phyloP scores from a whole-genome alignment of 2,888 invertebrate species.

The Lasioglossum pauxillum region DNA sequence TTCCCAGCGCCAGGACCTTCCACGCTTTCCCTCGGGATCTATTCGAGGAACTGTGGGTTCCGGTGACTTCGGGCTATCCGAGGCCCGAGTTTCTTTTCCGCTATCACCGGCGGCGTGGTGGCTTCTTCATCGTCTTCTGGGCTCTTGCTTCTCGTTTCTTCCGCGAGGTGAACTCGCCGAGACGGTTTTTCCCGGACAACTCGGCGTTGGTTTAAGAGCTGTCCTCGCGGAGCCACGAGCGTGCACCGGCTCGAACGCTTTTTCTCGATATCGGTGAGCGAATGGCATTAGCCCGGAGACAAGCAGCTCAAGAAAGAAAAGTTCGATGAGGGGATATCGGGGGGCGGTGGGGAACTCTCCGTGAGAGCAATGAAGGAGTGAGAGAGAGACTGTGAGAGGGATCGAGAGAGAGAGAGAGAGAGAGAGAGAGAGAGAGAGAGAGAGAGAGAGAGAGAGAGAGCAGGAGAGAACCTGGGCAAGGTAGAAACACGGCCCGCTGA shows the following conservation, averaged over 20 bases:
- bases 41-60: neutral
- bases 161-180: conserved; percentile 36
- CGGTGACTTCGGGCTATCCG: conserved; percentile 38
- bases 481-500: conserved; percentile 57
- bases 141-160: conserved; percentile 29
- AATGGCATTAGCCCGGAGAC: conserved; percentile 66
- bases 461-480: conserved; percentile 17
- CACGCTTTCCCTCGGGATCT: neutral
- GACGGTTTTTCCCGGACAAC: conserved; percentile 55
- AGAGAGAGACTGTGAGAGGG: neutral
- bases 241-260: conserved; percentile 44
- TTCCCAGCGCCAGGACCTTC: conserved; percentile 10
- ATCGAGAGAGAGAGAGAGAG: neutral
- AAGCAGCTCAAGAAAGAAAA: conserved; percentile 58
- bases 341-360: conserved; percentile 25
- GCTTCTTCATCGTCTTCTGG: conserved; percentile 7
- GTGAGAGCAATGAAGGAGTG: neutral
- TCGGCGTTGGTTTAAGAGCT: neutral
- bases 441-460: neutral
- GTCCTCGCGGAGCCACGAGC: conserved; percentile 37
- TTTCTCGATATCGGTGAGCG: conserved; percentile 51
- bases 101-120: neutral
- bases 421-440: neutral
- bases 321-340: conserved; percentile 35
- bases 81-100: conserved; percentile 40